Percentiles rank a stretch among this genome's conserved stretches.
Evolutionary conservation across 2,888 invertebrate genomes (phyloP).

Genomic region (Ormyrus rosae): DNA sequence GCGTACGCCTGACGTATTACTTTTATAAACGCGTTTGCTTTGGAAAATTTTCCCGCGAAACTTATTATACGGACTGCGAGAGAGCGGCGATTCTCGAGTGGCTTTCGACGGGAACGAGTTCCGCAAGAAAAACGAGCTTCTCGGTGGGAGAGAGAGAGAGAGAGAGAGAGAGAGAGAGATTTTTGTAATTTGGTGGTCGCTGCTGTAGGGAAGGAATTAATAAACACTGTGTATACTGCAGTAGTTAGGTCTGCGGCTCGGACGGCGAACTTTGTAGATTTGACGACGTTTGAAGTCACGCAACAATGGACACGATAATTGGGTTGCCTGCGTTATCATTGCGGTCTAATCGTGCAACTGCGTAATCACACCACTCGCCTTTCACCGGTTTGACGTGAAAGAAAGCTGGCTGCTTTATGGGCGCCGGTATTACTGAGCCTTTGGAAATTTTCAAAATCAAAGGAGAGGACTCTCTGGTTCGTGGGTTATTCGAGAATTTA

Average conservation of each 20-base stretch:
- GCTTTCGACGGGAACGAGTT: not conserved
- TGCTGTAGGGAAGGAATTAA: slow-evolving; percentile 49
- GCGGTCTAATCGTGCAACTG: slow-evolving; percentile 48
- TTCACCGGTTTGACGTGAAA: slow-evolving; percentile 31
- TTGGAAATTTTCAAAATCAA: not conserved
- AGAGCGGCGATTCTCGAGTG: no score
- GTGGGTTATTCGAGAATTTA: no score
- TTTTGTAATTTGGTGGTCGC: slow-evolving; percentile 5
- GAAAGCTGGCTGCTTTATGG: slow-evolving; percentile 29
- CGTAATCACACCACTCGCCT: slow-evolving; percentile 47
- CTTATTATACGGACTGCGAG: slow-evolving; percentile 17
- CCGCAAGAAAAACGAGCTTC: not conserved
- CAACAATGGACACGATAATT: slow-evolving; percentile 55
- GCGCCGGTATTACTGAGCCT: not conserved
- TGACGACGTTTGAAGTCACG: slow-evolving; percentile 57
- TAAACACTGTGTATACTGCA: slow-evolving; percentile 17
- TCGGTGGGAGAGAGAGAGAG: not conserved
- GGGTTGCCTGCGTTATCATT: slow-evolving; percentile 53
- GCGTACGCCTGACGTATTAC: slow-evolving; percentile 9
- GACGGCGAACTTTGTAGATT: slow-evolving; percentile 49
- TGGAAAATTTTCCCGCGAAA: slow-evolving; percentile 33
- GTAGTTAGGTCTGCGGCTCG: not conserved
- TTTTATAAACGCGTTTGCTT: slow-evolving; percentile 28
- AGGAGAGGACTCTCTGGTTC: not conserved
- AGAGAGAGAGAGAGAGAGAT: not conserved